These are phyloP conservation scores for Hydra vulgaris DNA, from an alignment of 30 jellyfish, hydroid and myxozoan genomes.

Conservation along the genomic window DNA sequence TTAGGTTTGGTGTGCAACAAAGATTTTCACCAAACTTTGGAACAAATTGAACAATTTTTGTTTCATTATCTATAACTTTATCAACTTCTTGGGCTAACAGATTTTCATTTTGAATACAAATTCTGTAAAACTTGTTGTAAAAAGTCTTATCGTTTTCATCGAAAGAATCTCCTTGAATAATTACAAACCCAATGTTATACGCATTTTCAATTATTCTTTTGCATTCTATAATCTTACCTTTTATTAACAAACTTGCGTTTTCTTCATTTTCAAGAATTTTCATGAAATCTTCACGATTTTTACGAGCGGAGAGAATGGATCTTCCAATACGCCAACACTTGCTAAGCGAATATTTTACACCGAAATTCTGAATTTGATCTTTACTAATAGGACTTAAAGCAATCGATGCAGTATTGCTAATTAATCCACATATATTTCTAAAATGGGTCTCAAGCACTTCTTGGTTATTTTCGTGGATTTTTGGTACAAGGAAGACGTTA, in stretches of 20 bases:
- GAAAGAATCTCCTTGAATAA: background rate
- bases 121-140: background rate
- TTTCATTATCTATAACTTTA: no score
- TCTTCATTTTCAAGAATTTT: constrained; percentile 21
- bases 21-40: background rate
- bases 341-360: constrained; percentile 37
- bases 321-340: constrained; percentile 55
- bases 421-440: background rate
- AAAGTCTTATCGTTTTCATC: background rate
- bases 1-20: background rate
- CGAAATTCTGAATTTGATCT: constrained; percentile 8
- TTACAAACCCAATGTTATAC: background rate
- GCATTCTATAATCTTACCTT: constrained; percentile 38
- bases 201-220: background rate
- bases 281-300: constrained; percentile 15
- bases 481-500: constrained; percentile 25
- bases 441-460: no score
- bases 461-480: no score
- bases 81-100: constrained; percentile 20
- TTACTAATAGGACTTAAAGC: background rate
- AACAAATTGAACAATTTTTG: no score
- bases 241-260: constrained; percentile 25
- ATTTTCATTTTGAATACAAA: constrained; percentile 44
- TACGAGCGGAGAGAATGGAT: constrained; percentile 39
- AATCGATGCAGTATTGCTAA: constrained; percentile 51